Base-by-base conservation (phyloP, 2,113 vertebrate genomes). In the Corythaixoides concolor region DNA sequence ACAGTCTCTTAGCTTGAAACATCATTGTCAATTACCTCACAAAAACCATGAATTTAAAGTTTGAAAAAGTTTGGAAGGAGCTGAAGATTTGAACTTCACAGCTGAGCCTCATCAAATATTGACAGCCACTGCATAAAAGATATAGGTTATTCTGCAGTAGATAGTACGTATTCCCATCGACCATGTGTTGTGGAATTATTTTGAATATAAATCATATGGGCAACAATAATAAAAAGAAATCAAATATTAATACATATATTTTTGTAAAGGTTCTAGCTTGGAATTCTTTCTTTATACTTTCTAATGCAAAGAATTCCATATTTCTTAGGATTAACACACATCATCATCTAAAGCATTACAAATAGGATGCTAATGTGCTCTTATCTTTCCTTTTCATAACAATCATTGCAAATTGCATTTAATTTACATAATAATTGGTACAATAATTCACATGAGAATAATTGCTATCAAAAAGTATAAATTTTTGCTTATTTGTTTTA, bases 361-460 rank as follows among this genome's bases (percentile, higher is more conserved):
- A 84, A 86, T 66, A 86, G 37, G 70, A 95, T 90, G 68, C 10
- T 95, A 93, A 85, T 88, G 33, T 90, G 53, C 52, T 93, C 37
- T 95, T 96, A 96, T 82, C 53, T 96, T 94, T 63, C 39, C 79
- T 95, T 97, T 97, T 83, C 79, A 95, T 90, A 76, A 47, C 53
- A 97, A 91, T 77, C 22, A 62, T 11, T 63, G 4, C 6, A 66
- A 96, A 97, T 94, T 67, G 28, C 72, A 95, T 96, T 75, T 68
- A 90, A 96, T 97, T 97, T 97, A 72, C 86, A 96, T 96, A 97
- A 96, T 92, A 91, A 89, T 73, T 81, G 81, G 26, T 60, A 64
- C 87, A 93, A 93, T 88, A 96, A 95, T 58, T 91, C 41, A 13
- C 15, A 78, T 80, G 94, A 78, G 68, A 88, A 86, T 92, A 96